phyloP scores from a whole-genome alignment of 2,888 invertebrate genomes.

The Chloroclystis v-ata region DNA sequence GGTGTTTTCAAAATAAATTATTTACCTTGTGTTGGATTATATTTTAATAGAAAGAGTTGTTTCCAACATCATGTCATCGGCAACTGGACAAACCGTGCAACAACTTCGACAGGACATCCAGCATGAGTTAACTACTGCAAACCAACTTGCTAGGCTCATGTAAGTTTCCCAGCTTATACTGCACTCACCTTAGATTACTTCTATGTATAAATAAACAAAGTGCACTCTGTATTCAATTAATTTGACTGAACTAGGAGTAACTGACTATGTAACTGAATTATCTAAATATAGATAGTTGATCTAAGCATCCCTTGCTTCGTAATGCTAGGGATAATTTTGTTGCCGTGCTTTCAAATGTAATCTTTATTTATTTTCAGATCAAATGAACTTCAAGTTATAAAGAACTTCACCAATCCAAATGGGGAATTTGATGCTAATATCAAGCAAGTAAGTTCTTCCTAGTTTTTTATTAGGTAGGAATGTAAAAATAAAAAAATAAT shows the following conservation, averaged over 20 bases:
- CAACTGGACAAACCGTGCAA: constrained; percentile 31
- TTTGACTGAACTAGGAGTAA: too few species aligned
- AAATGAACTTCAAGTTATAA: constrained; percentile 54
- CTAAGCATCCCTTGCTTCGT: too few species aligned
- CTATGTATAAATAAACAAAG: too few species aligned
- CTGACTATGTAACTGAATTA: too few species aligned
- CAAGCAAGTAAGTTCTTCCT: constrained; percentile 42
- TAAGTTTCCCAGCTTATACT: constrained; percentile 41
- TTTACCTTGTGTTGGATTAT: not conserved
- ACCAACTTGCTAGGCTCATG: constrained; percentile 59
- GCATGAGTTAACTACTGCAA: constrained; percentile 58
- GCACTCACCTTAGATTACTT: too few species aligned
- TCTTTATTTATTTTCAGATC: constrained; percentile 40
- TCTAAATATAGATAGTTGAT: too few species aligned
- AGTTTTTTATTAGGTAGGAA: too few species aligned
- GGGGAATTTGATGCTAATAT: constrained; percentile 56
- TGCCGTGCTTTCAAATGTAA: too few species aligned
- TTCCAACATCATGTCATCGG: constrained; percentile 22
- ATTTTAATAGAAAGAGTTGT: not conserved
- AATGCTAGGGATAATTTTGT: too few species aligned
- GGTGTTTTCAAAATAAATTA: too few species aligned
- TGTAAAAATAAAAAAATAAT: too few species aligned
- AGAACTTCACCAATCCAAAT: constrained; percentile 47
- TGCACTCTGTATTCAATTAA: too few species aligned
- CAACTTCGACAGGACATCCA: constrained; percentile 61